These are phyloP conservation scores for Danio jaintianensis DNA, from an alignment of 2,797 vertebrate species.

Conservation along the genomic window DNA sequence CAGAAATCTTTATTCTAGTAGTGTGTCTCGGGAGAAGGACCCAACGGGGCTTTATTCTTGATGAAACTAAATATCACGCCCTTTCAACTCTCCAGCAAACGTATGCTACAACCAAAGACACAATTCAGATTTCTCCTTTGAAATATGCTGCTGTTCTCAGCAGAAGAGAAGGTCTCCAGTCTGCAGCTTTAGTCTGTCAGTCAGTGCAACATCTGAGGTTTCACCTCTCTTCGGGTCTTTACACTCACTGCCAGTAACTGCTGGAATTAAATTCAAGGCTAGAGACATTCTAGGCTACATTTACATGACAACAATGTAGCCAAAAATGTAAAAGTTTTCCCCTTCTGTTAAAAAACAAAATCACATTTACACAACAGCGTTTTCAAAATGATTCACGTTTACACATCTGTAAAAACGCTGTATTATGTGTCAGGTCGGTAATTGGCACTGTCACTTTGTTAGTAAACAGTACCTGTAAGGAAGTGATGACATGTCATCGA, in stretches of 20 bases:
- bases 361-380: too few species aligned
- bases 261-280: neutral
- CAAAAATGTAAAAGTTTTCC: too few species aligned
- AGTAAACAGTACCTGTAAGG: too few species aligned
- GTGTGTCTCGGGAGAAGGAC: neutral
- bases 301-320: too few species aligned
- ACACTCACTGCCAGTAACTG: neutral
- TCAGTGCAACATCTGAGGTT: constrained; percentile 30
- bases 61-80: constrained; percentile 16
- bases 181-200: constrained; percentile 40
- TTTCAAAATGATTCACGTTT: too few species aligned
- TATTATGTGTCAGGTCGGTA: too few species aligned
- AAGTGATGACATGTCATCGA: too few species aligned
- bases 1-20: constrained; percentile 23
- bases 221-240: constrained; percentile 9
- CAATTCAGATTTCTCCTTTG: constrained; percentile 19
- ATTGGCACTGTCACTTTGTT: too few species aligned
- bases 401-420: too few species aligned
- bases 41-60: constrained; percentile 3
- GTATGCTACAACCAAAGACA: neutral
- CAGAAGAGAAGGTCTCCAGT: constrained; percentile 32
- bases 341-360: too few species aligned
- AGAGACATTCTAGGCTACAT: too few species aligned
- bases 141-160: constrained; percentile 22
- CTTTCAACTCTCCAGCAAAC: constrained; percentile 2